These are phyloP conservation scores for Mnemiopsis leidyi DNA, from an alignment of 37 sponge, comb jelly and placozoan species.

Conservation along the genomic window DNA sequence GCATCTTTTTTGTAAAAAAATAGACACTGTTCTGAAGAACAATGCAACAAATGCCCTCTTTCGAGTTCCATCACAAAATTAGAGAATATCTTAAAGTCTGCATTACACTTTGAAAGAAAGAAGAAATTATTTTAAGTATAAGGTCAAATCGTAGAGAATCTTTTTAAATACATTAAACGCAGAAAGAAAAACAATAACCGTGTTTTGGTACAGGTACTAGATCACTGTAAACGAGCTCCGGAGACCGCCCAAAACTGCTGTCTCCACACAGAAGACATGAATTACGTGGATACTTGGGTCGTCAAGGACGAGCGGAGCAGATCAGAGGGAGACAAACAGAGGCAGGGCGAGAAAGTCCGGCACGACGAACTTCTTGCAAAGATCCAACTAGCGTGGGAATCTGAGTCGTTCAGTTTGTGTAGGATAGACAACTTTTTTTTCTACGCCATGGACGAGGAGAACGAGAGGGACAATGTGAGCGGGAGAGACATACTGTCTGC, in stretches of 20 bases:
- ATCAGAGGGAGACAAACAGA: neutral
- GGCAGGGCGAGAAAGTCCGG: neutral
- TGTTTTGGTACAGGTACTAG: slow-evolving; percentile 57
- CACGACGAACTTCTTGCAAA: slow-evolving; percentile 48
- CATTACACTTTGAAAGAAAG: too few relatives aligned
- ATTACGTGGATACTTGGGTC: slow-evolving; percentile 38
- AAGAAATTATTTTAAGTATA: too few relatives aligned
- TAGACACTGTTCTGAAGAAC: too few relatives aligned
- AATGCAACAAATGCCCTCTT: too few relatives aligned
- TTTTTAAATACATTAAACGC: too few relatives aligned
- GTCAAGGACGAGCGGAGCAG: neutral
- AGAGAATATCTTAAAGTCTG: too few relatives aligned
- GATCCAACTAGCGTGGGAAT: neutral
- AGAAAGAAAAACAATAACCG: too few relatives aligned
- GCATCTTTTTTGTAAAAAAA: too few relatives aligned
- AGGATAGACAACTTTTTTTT: slow-evolving; percentile 43
- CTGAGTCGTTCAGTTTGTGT: slow-evolving; percentile 13
- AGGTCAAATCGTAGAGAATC: too few relatives aligned
- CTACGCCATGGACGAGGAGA: slow-evolving; percentile 13
- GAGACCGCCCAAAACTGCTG: neutral
- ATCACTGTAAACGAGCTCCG: slow-evolving; percentile 57
- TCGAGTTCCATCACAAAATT: too few relatives aligned
- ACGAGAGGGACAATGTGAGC: neutral
- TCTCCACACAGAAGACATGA: neutral
- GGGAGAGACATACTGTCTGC: slow-evolving; percentile 34